Conservation (phyloP, 2,888 invertebrate genomes). For the Phragmatobia fuliginosa region DNA sequence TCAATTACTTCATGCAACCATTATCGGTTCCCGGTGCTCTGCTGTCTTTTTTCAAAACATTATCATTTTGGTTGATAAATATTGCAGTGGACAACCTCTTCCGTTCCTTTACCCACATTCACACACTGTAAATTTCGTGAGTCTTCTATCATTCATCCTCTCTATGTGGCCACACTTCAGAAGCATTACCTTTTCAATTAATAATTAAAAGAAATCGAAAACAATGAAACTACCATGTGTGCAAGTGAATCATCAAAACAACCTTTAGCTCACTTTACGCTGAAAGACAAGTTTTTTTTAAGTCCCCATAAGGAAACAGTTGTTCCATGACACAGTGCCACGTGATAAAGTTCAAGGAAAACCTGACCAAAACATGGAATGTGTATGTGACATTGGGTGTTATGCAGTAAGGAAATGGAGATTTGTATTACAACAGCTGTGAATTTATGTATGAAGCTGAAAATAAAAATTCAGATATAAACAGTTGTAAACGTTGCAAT, state of each 20-base stretch:
- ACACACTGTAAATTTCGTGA: no score
- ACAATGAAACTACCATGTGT: not conserved
- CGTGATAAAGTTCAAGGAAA: constrained; percentile 54
- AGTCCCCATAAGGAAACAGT: constrained; percentile 49
- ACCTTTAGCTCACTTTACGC: constrained; percentile 18
- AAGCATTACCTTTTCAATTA: no score
- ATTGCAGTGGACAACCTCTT: no score
- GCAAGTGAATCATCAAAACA: constrained; percentile 10
- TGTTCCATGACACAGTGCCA: constrained; percentile 59
- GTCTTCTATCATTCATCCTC: no score
- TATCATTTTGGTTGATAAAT: no score
- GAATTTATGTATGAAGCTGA: not conserved
- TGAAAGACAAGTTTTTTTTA: constrained; percentile 38
- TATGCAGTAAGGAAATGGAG: constrained; percentile 3
- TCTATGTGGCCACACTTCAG: no score
- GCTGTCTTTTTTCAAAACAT: no score
- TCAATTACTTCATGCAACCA: no score
- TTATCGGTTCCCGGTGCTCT: no score
- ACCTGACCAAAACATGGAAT: constrained; percentile 46
- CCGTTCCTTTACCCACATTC: no score
- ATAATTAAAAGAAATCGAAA: not conserved
- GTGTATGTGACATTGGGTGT: constrained; percentile 19
- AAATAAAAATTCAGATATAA: not conserved
- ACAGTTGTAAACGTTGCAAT: not conserved
- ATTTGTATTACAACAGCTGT: not conserved